Evolutionary conservation across 2,888 invertebrate species (phyloP), one percentile per base, ranked within the genome.

Genomic region (Orthosia gracilis): DNA sequence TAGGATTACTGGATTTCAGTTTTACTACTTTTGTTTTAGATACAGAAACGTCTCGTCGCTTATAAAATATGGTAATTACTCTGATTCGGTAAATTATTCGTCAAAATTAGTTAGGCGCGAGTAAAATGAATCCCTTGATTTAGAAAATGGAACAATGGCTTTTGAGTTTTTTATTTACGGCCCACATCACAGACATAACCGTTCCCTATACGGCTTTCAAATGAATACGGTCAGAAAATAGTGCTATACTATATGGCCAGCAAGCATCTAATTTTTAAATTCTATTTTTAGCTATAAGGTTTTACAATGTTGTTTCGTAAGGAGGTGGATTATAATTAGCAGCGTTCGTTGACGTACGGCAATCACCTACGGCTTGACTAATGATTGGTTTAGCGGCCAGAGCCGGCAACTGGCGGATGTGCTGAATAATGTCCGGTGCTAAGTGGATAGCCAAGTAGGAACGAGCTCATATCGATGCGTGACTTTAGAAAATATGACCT

Each of bases 381-480:
- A 92, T 93, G 92, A 90, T 86, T 83, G 82, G 80, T 80, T 85
- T 81, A 83, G 82, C 82, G 80, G 78, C 73, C 77, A 73, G 75
- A 65, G 47, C 84, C 76, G 80, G 78, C 78, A 54, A 65, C 75
- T 61, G 69, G 75, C 61, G 73, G 80, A 92, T 91, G 75, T 88
- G 96, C 94, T 91, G 91, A 90, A 87, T 95, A 94, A 96, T 88
- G 87, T 96, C 96, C 96, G 95, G 89, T 81, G 84, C 85, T 93
- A 95, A 96, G 95, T 95, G 94, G 95, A 94, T 94, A 91, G 93
- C 87, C 80, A 21, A 62, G 65, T 66, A 86, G 72, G 75, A 68
- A 70, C 80, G 83, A 70, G 74, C 79, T 79, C 67, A 62, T 81
- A 78, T 80, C 69, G 86, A 84, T 77, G 73, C 85, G 89, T 89